Conservation (phyloP, 37 sponge, comb jelly and placozoan species). For the Dysidea cf. avara region DNA sequence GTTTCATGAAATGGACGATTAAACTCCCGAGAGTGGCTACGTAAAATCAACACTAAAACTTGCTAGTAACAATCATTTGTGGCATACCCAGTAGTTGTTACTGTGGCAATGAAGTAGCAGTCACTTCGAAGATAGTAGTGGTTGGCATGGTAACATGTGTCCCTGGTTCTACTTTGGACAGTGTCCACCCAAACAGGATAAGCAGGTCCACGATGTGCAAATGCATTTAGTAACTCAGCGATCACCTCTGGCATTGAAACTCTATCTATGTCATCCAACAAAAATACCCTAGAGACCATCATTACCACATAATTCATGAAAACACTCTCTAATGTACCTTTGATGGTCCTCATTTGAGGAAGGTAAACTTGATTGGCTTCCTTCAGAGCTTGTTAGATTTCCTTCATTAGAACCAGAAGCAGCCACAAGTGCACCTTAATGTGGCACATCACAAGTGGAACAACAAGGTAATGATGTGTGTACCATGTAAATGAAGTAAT, state of each 20-base stretch:
- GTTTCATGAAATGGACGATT: conserved; percentile 8
- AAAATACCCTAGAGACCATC: conserved; percentile 30
- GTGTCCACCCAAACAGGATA: conserved; percentile 54
- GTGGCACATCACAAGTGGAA: no score
- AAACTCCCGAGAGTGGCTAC: background rate
- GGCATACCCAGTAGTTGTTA: conserved; percentile 8
- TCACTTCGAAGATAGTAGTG: conserved; percentile 50
- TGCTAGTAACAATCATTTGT: no score
- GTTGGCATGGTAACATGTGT: conserved; percentile 31
- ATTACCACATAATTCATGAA: background rate
- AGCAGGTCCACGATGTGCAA: conserved; percentile 48
- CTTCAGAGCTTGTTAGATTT: background rate
- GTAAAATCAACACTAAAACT: background rate
- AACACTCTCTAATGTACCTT: no score
- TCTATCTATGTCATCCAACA: conserved; percentile 63
- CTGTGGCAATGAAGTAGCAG: conserved; percentile 44
- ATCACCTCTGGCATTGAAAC: conserved; percentile 37
- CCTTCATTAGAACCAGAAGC: background rate
- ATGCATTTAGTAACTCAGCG: conserved; percentile 41
- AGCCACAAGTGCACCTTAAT: conserved; percentile 1
- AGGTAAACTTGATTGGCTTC: background rate
- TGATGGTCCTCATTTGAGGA: no score
- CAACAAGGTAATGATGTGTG: no score
- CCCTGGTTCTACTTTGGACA: conserved; percentile 29
- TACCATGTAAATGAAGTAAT: conserved; percentile 49